Evolutionary conservation across 2,888 invertebrate genomes (phyloP), one percentile per base, ranked within the genome.

Genomic region (Drosophila neotestacea): DNA sequence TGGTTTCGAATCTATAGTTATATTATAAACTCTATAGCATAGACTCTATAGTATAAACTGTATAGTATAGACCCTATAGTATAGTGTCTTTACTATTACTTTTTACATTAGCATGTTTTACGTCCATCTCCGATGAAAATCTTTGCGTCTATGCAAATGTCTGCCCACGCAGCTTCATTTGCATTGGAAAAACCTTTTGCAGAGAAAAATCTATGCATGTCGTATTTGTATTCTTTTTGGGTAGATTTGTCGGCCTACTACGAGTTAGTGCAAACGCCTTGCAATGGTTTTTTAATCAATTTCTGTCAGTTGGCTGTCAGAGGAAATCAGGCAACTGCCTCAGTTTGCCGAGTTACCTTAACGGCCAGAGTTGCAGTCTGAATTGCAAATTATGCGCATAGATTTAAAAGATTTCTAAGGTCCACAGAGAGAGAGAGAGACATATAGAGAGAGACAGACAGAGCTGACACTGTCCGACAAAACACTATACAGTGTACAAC

Each of bases 251-350:
- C 51, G 78, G 68, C 78, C 78, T 64, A 73, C 66, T 36, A 56
- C 52, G 22, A 62, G 50, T 30, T 47, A 36, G 38, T 38, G 73
- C 54, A 54, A 71, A 54, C 79, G 82, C 69, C 78, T 78, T 72
- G 66, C 67, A 70, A 80, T 76, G 79, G 55, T 65, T 74, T 76
- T 84, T 84, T 88, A 84, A 84, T 84, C 84, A 88, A 85, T 88
- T 86, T 81, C 89, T 85, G 84, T 85, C 84, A 85, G 89, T 88
- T 68, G 72, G 61, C 81, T 88, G 84, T 86, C 84, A 84, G 84
- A 34, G 61, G 61, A 69, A 73, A 86, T 84, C 73, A 69, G 86
- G 59, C 66, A 69, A 70, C 58, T 67, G 73, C 60, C 65, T 60
- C 62, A 47, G 58, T 68, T 36, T 34, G 2, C 55, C 11, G 36